Conservation (phyloP, 2,113 vertebrate genomes). For the Donacobius atricapilla region DNA sequence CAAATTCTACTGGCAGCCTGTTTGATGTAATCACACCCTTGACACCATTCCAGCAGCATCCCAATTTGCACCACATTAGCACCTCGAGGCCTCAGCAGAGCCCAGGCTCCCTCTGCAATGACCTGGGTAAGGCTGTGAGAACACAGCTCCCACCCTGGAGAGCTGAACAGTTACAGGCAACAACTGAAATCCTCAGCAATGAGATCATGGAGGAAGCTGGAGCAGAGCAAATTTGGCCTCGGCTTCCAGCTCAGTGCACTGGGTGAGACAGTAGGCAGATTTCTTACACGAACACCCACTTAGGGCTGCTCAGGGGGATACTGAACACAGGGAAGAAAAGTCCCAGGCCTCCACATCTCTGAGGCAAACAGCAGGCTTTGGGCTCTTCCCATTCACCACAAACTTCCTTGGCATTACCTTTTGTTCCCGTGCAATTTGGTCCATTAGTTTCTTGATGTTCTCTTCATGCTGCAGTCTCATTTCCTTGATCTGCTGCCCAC, state of each 20-base stretch:
- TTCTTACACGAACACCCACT: background rate
- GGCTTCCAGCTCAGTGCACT: background rate
- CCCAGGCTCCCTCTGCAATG: background rate
- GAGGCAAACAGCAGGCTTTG: background rate
- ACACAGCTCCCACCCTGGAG: background rate
- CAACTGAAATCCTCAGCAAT: background rate
- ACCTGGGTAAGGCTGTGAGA: background rate
- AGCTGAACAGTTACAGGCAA: background rate
- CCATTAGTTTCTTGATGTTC: slow-evolving; percentile 80
- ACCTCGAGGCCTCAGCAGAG: background rate
- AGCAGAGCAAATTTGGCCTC: background rate
- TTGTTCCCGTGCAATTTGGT: slow-evolving; percentile 69
- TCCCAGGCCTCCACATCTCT: background rate
- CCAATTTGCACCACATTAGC: background rate
- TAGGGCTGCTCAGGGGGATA: background rate
- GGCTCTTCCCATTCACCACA: background rate
- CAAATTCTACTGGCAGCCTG: background rate
- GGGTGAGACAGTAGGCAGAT: background rate
- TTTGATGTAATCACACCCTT: background rate
- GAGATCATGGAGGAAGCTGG: background rate
- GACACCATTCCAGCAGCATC: background rate
- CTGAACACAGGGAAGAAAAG: background rate
- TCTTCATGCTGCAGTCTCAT: slow-evolving; percentile 91
- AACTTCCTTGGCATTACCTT: slow-evolving; percentile 58
- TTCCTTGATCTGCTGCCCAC: slow-evolving; percentile 91